Evolutionary conservation across 2,797 vertebrate species (phyloP).

Genomic region (Pseudomugil gertrudae): DNA sequence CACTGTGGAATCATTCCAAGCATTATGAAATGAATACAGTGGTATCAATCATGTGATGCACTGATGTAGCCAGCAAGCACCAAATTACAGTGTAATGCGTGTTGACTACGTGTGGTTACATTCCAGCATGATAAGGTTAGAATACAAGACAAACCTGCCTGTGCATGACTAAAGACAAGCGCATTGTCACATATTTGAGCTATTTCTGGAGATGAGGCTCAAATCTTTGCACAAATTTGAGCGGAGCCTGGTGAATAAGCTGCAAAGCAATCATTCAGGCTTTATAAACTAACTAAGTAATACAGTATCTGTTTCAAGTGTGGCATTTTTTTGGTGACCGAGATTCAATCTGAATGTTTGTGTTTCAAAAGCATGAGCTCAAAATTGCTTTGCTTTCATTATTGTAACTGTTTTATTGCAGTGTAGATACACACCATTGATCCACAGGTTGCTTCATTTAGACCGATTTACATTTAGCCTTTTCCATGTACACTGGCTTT

Average conservation of each 20-base stretch:
- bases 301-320: background rate
- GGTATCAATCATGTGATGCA: background rate
- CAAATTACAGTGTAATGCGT: background rate
- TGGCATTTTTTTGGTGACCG: background rate
- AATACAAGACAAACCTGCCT: slow-evolving; percentile 3
- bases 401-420: too few relatives aligned
- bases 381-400: background rate
- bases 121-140: slow-evolving; percentile 5
- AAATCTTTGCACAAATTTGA: background rate
- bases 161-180: slow-evolving; percentile 1
- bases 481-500: too few relatives aligned
- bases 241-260: background rate
- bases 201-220: background rate
- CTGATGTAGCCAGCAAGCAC: background rate
- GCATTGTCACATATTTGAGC: background rate
- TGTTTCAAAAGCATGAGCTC: background rate
- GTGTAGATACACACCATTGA: background rate
- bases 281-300: background rate
- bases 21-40: background rate
- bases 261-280: background rate
- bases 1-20: background rate
- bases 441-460: background rate
- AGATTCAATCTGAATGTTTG: background rate
- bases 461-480: too few relatives aligned
- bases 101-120: slow-evolving; percentile 1